Conservation (phyloP, 2,888 invertebrate species). For the Rhamphomyia laevipes region DNA sequence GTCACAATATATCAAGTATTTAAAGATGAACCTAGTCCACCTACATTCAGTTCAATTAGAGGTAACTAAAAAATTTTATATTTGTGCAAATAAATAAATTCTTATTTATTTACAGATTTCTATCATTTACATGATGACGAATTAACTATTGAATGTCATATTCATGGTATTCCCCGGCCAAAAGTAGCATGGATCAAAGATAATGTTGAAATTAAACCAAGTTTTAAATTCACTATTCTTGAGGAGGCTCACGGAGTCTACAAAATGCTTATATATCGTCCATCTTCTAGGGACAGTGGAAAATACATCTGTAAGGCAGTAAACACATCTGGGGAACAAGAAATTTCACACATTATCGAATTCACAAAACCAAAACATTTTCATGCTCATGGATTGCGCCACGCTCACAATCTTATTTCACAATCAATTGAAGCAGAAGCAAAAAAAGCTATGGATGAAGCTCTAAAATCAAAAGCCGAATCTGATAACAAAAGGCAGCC, state of each 20-base stretch:
- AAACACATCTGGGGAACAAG: conserved; percentile 53
- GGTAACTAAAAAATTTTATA: conserved; percentile 32
- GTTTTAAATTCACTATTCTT: conserved; percentile 33
- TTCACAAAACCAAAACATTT: conserved; percentile 43
- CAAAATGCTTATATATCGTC: conserved; percentile 43
- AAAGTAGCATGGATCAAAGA: conserved; percentile 33
- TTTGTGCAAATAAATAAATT: not conserved
- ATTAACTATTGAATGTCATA: conserved; percentile 44
- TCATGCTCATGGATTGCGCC: conserved; percentile 34
- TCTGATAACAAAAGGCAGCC: conserved; percentile 30
- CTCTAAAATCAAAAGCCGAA: conserved; percentile 34
- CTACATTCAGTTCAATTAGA: conserved; percentile 59
- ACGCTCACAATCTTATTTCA: conserved; percentile 30
- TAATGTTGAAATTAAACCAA: conserved; percentile 29
- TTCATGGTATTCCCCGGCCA: conserved; percentile 35
- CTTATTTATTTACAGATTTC: conserved; percentile 26
- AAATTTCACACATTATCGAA: conserved; percentile 38
- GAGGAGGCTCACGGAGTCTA: conserved; percentile 40
- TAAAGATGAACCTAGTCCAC: conserved; percentile 55
- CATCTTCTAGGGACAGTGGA: conserved; percentile 49
- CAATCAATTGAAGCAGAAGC: conserved; percentile 30
- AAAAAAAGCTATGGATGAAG: conserved; percentile 32
- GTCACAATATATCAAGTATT: conserved; percentile 65
- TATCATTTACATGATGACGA: conserved; percentile 44
- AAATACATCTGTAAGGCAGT: conserved; percentile 55